These are phyloP conservation scores for human (Homo sapiens) DNA, from an alignment of 2,113 vertebrate genomes.

Conservation along the genomic window GRCh38 chr14:53624001-53624500, in stretches of 20 bases:
- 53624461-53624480: neutral
- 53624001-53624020: neutral
- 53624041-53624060: neutral
- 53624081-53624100: neutral
- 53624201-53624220: conserved; percentile 38
- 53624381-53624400: neutral
- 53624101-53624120: neutral
- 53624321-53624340: neutral
- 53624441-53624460: neutral
- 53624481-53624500: conserved; percentile 3
- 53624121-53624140: conserved; percentile 30
- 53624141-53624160: neutral
- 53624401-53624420: neutral
- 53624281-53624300: neutral
- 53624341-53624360: conserved; percentile 26
- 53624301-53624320: neutral
- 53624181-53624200: neutral
- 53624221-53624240: neutral
- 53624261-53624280: neutral
- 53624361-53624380: neutral
- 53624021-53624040: neutral
- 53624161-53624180: neutral
- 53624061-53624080: neutral
- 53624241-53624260: neutral
- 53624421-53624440: neutral